Base-by-base conservation (phyloP, 64 coral and sea anemone genomes). In the Actinia equina region DNA sequence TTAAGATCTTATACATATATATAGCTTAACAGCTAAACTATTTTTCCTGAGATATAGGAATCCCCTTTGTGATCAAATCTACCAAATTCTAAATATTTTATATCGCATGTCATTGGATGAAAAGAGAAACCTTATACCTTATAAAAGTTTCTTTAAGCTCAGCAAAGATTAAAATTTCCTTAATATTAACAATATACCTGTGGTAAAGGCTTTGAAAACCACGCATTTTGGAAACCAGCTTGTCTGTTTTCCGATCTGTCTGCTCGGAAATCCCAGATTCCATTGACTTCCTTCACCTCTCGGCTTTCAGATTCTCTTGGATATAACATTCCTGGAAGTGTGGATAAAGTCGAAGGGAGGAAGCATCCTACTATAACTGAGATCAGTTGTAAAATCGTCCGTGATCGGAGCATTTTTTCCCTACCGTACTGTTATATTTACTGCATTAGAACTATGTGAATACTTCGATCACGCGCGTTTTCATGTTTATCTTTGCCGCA, bases 201-300 rank as follows among this genome's bases (percentile, higher is more conserved):
- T 25, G 49, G 82, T 43, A 99, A 57, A 23, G 90, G 86, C 44
- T 91, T 90, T 4, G 63, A 79, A 30, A 82, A 99, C 97, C 97
- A 99, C 3, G 77, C 83, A n/a, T 95, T 80, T 51, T 88, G 44
- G 45, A 95, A 95, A 0, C 97, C 91, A 15, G 89, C 90, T 25
- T 93, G 89, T 88, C 93, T 88, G 44, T 86, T 87, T 12, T 11
- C 13, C 3, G 88, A 89, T 74, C 77, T 99, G 27, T 99, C 97
- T 0, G 91, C 93, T 46, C 97, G 91, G 46, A 99, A 99, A 60
- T 93, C 87, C 97, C 97, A 99, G 61, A 99, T 57, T 8, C 97
- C 93, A 56, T 78, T 88, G 27, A 99, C 67, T 23, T 99, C 97
- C 80, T 99, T 99, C 45, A 99, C 77, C 83, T 99, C 90, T n/a